These are phyloP conservation scores for Listrodromus nycthemerus DNA, from an alignment of 2,888 invertebrate genomes.

Conservation along the genomic window DNA sequence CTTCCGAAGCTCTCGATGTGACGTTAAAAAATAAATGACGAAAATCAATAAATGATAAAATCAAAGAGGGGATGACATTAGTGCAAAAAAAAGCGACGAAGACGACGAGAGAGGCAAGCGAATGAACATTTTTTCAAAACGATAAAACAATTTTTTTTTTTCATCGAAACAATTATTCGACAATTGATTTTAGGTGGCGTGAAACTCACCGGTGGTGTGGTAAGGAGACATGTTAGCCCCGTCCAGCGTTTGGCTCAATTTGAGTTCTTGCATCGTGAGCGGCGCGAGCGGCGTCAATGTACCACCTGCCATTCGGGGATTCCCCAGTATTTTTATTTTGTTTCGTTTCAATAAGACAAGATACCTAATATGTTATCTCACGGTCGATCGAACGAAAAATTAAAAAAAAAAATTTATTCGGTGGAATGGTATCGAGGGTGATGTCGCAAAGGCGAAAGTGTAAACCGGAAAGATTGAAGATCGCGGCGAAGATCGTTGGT, in stretches of 20 bases:
- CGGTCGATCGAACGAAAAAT: conserved; percentile 42
- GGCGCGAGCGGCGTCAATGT: conserved; percentile 90
- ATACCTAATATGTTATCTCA: conserved; percentile 70
- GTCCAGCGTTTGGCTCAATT: conserved; percentile 89
- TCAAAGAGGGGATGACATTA: conserved; percentile 1
- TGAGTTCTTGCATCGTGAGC: conserved; percentile 91
- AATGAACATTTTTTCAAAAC: background rate
- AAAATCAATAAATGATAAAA: conserved; percentile 1
- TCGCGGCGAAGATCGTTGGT: conserved; percentile 25
- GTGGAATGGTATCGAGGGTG: background rate
- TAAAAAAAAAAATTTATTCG: conserved; percentile 7
- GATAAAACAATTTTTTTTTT: background rate
- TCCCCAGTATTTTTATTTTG: conserved; percentile 72
- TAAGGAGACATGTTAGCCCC: conserved; percentile 88
- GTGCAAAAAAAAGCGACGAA: conserved; percentile 5
- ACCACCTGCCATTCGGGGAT: conserved; percentile 86
- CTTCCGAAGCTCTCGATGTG: conserved; percentile 6
- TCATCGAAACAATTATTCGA: conserved; percentile 5
- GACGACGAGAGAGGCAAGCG: conserved; percentile 26
- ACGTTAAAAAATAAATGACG: conserved; percentile 16
- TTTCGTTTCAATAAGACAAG: background rate
- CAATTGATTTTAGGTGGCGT: conserved; percentile 73
- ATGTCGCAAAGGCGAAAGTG: conserved; percentile 64
- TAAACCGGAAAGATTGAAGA: conserved; percentile 45
- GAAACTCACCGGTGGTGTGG: conserved; percentile 88